A percentile compares a stretch with the other conserved stretches of the same genome.
phyloP scores from a whole-genome alignment of 2,797 vertebrate species.

The Fratercula arctica region DNA sequence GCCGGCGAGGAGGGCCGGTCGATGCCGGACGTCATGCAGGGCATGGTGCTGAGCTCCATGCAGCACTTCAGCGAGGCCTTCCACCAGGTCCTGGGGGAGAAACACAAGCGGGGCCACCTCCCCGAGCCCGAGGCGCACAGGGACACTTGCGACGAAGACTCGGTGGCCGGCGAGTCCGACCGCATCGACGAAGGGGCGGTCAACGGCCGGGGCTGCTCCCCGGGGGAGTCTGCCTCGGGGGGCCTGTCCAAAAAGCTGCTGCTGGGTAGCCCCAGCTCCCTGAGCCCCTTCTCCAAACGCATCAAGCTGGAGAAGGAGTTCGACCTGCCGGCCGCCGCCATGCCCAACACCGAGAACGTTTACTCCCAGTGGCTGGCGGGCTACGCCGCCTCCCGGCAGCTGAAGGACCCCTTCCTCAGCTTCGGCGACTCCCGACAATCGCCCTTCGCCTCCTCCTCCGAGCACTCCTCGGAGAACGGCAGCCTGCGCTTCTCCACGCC shows the following conservation, averaged over 20 bases:
- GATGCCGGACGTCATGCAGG: slow-evolving; percentile 96
- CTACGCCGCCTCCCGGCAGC: slow-evolving; percentile 96
- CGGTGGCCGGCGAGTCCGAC: slow-evolving; percentile 90
- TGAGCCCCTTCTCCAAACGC: slow-evolving; percentile 97
- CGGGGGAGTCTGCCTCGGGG: slow-evolving; percentile 92
- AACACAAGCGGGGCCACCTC: slow-evolving; percentile 93
- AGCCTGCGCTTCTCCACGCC: slow-evolving; percentile 99
- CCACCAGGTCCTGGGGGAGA: slow-evolving; percentile 86
- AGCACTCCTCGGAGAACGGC: slow-evolving; percentile 99
- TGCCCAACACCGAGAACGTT: slow-evolving; percentile 98
- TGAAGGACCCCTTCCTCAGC: slow-evolving; percentile 99
- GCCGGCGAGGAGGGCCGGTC: slow-evolving; percentile 85
- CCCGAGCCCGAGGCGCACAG: slow-evolving; percentile 87
- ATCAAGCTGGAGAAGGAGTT: slow-evolving; percentile 99
- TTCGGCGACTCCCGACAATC: slow-evolving; percentile 99
- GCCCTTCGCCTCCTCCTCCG: slow-evolving; percentile 98
- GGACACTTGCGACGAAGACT: slow-evolving; percentile 92
- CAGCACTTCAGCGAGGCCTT: slow-evolving; percentile 99
- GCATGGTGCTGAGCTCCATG: slow-evolving; percentile 98
- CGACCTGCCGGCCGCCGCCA: slow-evolving; percentile 93
- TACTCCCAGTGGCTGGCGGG: slow-evolving; percentile 99
- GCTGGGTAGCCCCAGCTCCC: slow-evolving; percentile 94
- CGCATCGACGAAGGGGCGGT: slow-evolving; percentile 91
- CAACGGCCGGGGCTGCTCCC: slow-evolving; percentile 94
- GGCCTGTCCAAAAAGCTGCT: slow-evolving; percentile 98